Conservation (phyloP, 2,113 vertebrate genomes). For the Euleptes europaea region DNA sequence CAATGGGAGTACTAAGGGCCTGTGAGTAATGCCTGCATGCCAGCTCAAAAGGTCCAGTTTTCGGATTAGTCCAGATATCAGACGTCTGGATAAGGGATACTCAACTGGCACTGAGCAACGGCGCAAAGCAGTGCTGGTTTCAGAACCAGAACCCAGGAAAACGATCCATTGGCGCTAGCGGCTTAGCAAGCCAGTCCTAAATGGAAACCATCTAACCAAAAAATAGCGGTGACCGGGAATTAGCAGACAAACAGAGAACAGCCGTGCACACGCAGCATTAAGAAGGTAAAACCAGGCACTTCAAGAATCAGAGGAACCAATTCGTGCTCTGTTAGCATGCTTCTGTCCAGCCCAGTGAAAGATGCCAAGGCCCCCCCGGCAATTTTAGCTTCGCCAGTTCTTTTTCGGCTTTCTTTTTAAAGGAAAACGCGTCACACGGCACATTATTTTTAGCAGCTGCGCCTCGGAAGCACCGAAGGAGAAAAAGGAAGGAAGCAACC, state of each 20-base stretch:
- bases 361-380: neutral
- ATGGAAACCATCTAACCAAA: neutral
- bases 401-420: neutral
- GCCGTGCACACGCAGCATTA: neutral
- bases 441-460: slow-evolving; percentile 6
- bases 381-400: neutral
- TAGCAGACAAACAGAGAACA: neutral
- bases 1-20: too few species aligned
- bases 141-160: neutral
- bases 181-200: neutral
- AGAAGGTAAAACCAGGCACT: neutral
- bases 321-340: neutral
- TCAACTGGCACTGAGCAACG: too few species aligned
- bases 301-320: neutral
- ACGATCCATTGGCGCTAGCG: neutral
- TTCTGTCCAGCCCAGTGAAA: neutral
- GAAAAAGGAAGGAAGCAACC: slow-evolving; percentile 6
- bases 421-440: neutral
- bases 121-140: neutral
- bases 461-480: neutral
- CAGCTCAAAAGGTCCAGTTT: too few species aligned
- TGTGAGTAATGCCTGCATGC: too few species aligned
- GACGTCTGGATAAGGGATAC: too few species aligned
- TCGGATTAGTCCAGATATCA: too few species aligned
- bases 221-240: neutral